phyloP scores from a whole-genome alignment of 2,888 invertebrate genomes.

The Atherix ibis region DNA sequence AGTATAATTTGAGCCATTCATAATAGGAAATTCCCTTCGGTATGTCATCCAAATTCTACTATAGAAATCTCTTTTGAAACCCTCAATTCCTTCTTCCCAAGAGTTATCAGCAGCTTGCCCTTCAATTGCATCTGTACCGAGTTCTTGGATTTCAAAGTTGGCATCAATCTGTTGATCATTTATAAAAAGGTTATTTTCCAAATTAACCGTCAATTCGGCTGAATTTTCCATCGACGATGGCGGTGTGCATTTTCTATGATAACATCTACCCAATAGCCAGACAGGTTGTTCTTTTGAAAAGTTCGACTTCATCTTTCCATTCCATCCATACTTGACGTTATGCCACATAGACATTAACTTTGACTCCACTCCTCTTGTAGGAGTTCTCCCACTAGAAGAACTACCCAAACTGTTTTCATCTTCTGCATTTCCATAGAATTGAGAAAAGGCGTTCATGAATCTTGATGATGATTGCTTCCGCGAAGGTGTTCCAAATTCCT shows the following conservation, averaged over 20 bases:
- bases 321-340: slow-evolving; percentile 82
- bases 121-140: slow-evolving; percentile 33
- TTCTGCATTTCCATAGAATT: slow-evolving; percentile 20
- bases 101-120: slow-evolving; percentile 26
- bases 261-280: slow-evolving; percentile 70
- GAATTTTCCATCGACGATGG: slow-evolving; percentile 37
- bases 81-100: slow-evolving; percentile 51
- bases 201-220: slow-evolving; percentile 17
- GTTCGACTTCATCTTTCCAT: slow-evolving; percentile 57
- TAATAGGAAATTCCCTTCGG: slow-evolving; percentile 65
- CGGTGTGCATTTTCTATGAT: slow-evolving; percentile 54
- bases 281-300: slow-evolving; percentile 78
- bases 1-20: slow-evolving; percentile 64
- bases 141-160: slow-evolving; percentile 30
- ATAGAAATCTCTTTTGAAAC: slow-evolving; percentile 68
- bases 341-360: slow-evolving; percentile 79
- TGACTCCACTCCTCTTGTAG: slow-evolving; percentile 56
- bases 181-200: slow-evolving; percentile 13
- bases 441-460: slow-evolving; percentile 29
- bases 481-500: slow-evolving; percentile 22
- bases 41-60: slow-evolving; percentile 81
- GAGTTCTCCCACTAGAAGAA: slow-evolving; percentile 24
- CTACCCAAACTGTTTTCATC: slow-evolving; percentile 16
- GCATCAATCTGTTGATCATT: slow-evolving; percentile 1
- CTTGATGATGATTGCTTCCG: slow-evolving; percentile 32